These are phyloP conservation scores for Pteronura brasiliensis DNA, from an alignment of 2,113 vertebrate genomes.

Conservation along the genomic window DNA sequence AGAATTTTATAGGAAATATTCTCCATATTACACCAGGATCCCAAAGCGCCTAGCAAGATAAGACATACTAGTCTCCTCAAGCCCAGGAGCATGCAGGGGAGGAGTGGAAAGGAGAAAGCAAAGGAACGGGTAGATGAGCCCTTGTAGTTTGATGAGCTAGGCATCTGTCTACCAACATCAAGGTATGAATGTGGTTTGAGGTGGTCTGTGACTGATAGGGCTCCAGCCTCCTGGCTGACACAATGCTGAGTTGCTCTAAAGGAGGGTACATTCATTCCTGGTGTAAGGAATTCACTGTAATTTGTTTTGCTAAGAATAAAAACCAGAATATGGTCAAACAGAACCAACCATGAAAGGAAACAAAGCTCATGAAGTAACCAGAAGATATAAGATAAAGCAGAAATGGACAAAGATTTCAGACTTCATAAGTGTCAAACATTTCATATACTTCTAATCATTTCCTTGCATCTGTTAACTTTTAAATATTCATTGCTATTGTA, in stretches of 20 bases:
- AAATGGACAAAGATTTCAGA: neutral
- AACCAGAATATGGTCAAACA: neutral
- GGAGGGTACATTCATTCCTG: neutral
- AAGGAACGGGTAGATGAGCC: neutral
- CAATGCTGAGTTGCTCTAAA: neutral
- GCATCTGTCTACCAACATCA: neutral
- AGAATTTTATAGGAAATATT: neutral
- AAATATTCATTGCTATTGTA: neutral
- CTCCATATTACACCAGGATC: neutral
- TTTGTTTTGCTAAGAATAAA: neutral
- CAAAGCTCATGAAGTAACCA: neutral
- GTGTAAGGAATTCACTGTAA: neutral
- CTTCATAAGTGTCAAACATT: neutral
- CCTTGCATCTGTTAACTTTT: neutral
- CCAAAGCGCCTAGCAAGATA: neutral
- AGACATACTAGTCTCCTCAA: neutral
- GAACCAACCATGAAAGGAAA: neutral
- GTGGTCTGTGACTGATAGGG: neutral
- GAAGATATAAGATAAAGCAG: neutral
- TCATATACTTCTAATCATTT: neutral
- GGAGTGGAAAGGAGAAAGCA: neutral
- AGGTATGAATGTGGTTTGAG: neutral
- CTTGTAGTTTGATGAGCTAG: neutral
- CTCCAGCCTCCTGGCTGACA: neutral
- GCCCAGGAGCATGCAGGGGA: neutral